Base-by-base conservation (phyloP, 2,113 vertebrate genomes). In the Leucopsar rothschildi region DNA sequence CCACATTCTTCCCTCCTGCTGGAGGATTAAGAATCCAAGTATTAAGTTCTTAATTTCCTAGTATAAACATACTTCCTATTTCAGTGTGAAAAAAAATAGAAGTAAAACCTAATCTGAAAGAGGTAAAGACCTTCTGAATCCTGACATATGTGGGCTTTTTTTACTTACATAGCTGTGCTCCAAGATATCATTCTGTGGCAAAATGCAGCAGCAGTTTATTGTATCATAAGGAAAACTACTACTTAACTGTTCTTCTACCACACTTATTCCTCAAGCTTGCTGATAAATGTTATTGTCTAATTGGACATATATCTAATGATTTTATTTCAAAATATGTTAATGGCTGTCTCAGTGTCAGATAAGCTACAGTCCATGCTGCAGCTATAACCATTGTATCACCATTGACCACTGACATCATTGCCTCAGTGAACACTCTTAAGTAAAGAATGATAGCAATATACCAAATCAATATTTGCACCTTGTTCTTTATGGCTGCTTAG, bases 371-470 rank as follows among this genome's bases (percentile, higher is more conserved):
- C 60, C 24, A 21, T 29, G 44, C 28, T 81, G 16, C 27, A 81
- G 47, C 40, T 75, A 79, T 75, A 91, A 73, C 82, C 45, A 28
- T 66, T 78, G 56, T 81, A 73, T 86, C 24, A 70, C 22, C 39
- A 64, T n/a, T 92, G 86, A 82, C 55, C 56, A 78, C 20, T 63
- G 52, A 50, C 69, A 93, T 86, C 55, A 77, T 55, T 57, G 69
- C 47, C 82, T 84, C 52, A 24, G 60, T 0, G 15, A 92, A 75
- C n/a, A 35, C 14, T 78, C 35, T 68, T 77, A 94, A 94, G 77
- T 95, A 92, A 96, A 84, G 75, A 87, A 95, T 86, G 89, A 81
- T 19, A 92, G 77, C 69, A 95, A 96, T 96, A 90, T 82, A 64
- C 19, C 50, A 78, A 91, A 92, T 95, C 89, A 78, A 93, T 94